These are phyloP conservation scores for Arctocebus calabarensis DNA, from an alignment of 2,797 vertebrate species.

Conservation along the genomic window DNA sequence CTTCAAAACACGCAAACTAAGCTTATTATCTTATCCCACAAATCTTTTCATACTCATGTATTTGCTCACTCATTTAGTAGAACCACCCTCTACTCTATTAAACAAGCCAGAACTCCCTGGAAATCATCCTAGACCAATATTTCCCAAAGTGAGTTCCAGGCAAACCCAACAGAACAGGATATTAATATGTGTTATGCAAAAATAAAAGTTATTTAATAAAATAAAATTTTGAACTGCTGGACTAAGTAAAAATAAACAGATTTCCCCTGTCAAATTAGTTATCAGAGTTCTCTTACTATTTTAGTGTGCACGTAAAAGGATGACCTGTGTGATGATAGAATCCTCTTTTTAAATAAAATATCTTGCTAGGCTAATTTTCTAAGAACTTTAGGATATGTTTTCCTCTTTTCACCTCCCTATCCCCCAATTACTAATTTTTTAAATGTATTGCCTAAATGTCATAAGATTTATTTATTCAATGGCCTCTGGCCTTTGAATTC, in stretches of 20 bases:
- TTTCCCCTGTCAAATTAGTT: not conserved
- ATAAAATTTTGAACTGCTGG: constrained; percentile 4
- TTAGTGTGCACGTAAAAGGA: not conserved
- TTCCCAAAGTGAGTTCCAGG: not conserved
- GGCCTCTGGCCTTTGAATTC: not conserved
- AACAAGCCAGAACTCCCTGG: not conserved
- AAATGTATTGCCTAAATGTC: constrained; percentile 5
- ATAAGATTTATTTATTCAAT: not conserved
- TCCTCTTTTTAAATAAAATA: not conserved
- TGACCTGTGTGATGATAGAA: not conserved
- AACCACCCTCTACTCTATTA: not conserved
- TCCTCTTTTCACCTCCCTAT: not conserved
- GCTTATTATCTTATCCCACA: not conserved
- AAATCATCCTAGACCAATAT: constrained; percentile 44
- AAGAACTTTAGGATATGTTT: constrained; percentile 18
- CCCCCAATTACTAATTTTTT: not conserved
- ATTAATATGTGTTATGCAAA: constrained; percentile 29
- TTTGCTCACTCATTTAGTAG: constrained; percentile 5
- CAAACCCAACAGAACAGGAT: constrained; percentile 19
- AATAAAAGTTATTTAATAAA: constrained; percentile 24
- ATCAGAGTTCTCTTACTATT: constrained; percentile 27
- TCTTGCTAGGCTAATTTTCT: constrained; percentile 19
- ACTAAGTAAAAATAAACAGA: constrained; percentile 37
- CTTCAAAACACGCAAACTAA: constrained; percentile 39
- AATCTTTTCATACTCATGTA: not conserved